phyloP scores from a whole-genome alignment of 2,888 invertebrate genomes.

The Mystacides longicornis region DNA sequence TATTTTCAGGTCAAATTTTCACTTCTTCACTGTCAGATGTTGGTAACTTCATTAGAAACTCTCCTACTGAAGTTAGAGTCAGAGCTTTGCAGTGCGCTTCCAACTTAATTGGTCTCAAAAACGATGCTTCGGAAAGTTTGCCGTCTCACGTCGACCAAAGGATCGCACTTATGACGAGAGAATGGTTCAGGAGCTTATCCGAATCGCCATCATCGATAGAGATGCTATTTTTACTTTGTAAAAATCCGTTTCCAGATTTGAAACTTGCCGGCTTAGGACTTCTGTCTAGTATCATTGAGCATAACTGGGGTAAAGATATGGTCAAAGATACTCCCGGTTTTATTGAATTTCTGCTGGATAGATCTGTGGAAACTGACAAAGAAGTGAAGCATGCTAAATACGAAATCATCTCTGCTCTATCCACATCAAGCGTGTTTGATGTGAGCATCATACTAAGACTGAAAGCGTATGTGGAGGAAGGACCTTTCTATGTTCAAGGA shows the following conservation, averaged over 20 bases:
- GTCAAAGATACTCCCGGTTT: conserved; percentile 66
- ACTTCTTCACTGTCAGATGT: conserved; percentile 52
- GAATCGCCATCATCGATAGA: conserved; percentile 48
- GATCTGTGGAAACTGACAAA: conserved; percentile 61
- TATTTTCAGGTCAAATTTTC: conserved; percentile 40
- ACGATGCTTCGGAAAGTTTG: conserved; percentile 36
- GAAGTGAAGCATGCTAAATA: conserved; percentile 69
- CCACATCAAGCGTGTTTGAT: conserved; percentile 55
- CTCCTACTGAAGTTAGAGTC: conserved; percentile 59
- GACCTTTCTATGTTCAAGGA: conserved; percentile 68
- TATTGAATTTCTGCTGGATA: conserved; percentile 71
- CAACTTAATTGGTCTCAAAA: conserved; percentile 47
- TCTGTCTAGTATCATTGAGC: conserved; percentile 58
- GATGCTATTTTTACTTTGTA: conserved; percentile 53
- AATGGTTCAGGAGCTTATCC: conserved; percentile 44
- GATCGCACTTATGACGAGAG: conserved; percentile 45
- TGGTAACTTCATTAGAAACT: conserved; percentile 49
- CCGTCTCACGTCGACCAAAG: conserved; percentile 39
- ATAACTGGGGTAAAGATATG: conserved; percentile 73
- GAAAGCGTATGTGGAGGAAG: conserved; percentile 64
- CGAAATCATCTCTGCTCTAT: conserved; percentile 58
- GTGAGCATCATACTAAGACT: conserved; percentile 53
- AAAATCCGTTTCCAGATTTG: conserved; percentile 77
- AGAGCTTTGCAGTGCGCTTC: conserved; percentile 59
- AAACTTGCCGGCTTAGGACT: conserved; percentile 60